Percentiles rank a stretch among this genome's conserved stretches.
These are phyloP conservation scores for Pyrocephalus nanus DNA, from an alignment of 2,797 vertebrate genomes.

Conservation along the genomic window DNA sequence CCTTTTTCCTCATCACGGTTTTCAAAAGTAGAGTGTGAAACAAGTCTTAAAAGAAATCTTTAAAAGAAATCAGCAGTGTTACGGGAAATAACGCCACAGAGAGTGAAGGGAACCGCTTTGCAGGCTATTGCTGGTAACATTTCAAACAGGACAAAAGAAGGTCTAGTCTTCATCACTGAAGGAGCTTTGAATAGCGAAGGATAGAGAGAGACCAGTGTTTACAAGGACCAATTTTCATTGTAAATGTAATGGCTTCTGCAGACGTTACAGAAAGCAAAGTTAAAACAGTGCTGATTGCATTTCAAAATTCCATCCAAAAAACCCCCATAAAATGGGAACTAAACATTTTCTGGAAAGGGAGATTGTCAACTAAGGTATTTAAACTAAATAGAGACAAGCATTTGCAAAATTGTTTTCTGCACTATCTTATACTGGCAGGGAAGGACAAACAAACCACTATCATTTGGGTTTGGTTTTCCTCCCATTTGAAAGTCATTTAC, in stretches of 20 bases:
- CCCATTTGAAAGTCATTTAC: slow-evolving; percentile 12
- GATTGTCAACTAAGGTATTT: neutral
- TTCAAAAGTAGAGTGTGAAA: neutral
- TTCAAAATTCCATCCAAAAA: slow-evolving; percentile 1
- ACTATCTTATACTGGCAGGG: neutral
- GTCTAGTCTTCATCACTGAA: neutral
- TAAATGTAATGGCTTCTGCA: neutral
- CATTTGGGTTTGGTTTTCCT: neutral
- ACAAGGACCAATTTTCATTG: neutral
- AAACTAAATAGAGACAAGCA: neutral
- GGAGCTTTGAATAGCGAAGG: neutral
- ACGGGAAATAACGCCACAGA: neutral
- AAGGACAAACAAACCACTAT: neutral
- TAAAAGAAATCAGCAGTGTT: neutral
- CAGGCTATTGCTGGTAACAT: neutral
- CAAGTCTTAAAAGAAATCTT: neutral
- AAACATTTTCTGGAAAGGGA: neutral
- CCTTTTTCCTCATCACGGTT: neutral
- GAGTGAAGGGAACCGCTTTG: neutral
- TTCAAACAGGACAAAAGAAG: neutral
- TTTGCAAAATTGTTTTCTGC: neutral
- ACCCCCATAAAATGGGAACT: neutral
- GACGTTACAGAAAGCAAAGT: neutral
- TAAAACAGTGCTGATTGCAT: neutral
- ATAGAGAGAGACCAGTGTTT: neutral